Evolutionary conservation across 2,888 invertebrate genomes (phyloP).

Genomic region (Platynereis dumerilii): DNA sequence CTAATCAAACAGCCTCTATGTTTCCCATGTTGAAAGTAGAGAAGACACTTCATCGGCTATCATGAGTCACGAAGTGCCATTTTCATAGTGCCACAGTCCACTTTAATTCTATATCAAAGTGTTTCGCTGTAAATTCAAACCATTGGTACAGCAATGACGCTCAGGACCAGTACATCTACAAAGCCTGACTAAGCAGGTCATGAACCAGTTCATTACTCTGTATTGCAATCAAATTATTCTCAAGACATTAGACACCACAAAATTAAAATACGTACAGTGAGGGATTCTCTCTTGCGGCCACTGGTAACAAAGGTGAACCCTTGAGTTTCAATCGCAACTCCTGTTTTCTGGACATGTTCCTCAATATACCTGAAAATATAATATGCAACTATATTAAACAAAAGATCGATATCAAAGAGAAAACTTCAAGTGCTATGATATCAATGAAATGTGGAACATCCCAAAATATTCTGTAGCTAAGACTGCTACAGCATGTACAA

Average conservation of each 20-base stretch:
- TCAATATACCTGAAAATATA: conserved; percentile 67
- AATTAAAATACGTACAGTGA: conserved; percentile 61
- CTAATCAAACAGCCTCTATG: too few species aligned
- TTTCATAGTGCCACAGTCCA: too few species aligned
- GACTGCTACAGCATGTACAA: too few species aligned
- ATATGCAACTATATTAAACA: neutral
- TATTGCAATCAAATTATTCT: neutral
- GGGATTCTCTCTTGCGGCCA: conserved; percentile 68
- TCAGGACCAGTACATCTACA: neutral
- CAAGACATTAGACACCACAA: neutral
- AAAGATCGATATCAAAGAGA: too few species aligned
- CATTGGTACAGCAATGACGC: neutral
- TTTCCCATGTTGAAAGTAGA: too few species aligned
- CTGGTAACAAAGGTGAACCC: conserved; percentile 69
- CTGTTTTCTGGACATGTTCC: conserved; percentile 69
- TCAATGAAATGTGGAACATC: too few species aligned
- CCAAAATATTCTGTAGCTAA: too few species aligned
- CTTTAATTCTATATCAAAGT: too few species aligned
- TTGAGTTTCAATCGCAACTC: conserved; percentile 71
- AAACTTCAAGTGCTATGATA: too few species aligned
- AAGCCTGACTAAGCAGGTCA: neutral
- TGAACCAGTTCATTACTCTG: neutral
- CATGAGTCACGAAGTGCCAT: too few species aligned
- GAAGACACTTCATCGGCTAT: too few species aligned
- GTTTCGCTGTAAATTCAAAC: too few species aligned